These are phyloP conservation scores for Falcaria lacertinaria DNA, from an alignment of 2,888 invertebrate genomes.

Conservation along the genomic window DNA sequence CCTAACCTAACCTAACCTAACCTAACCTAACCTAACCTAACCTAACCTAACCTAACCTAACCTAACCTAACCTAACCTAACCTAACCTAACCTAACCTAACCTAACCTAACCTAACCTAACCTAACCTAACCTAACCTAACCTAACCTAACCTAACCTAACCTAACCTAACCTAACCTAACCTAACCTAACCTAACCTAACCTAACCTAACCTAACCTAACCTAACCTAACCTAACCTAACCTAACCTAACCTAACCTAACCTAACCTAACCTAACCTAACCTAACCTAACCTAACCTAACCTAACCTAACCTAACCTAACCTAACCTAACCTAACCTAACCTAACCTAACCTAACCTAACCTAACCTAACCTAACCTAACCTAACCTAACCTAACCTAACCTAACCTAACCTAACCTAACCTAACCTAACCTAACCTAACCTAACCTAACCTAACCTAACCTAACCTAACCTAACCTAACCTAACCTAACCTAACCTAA, in stretches of 20 bases:
- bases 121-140: slow-evolving; percentile 6
- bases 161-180: slow-evolving; percentile 20
- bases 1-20: slow-evolving; percentile 7
- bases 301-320: slow-evolving; percentile 15
- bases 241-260: slow-evolving; percentile 16
- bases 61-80: slow-evolving; percentile 7
- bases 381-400: slow-evolving; percentile 21
- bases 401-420: slow-evolving; percentile 20
- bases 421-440: slow-evolving; percentile 20
- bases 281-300: slow-evolving; percentile 18
- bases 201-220: slow-evolving; percentile 23
- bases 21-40: slow-evolving; percentile 7
- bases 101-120: slow-evolving; percentile 5
- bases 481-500: slow-evolving; percentile 9
- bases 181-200: slow-evolving; percentile 17
- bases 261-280: slow-evolving; percentile 18
- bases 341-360: slow-evolving; percentile 13
- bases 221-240: slow-evolving; percentile 21
- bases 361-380: slow-evolving; percentile 18
- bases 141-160: slow-evolving; percentile 16
- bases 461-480: slow-evolving; percentile 13
- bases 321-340: slow-evolving; percentile 13
- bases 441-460: slow-evolving; percentile 18
- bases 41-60: slow-evolving; percentile 7
- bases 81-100: slow-evolving; percentile 7